Conservation (phyloP, 2,888 invertebrate species). For the Luperina nickerlii region DNA sequence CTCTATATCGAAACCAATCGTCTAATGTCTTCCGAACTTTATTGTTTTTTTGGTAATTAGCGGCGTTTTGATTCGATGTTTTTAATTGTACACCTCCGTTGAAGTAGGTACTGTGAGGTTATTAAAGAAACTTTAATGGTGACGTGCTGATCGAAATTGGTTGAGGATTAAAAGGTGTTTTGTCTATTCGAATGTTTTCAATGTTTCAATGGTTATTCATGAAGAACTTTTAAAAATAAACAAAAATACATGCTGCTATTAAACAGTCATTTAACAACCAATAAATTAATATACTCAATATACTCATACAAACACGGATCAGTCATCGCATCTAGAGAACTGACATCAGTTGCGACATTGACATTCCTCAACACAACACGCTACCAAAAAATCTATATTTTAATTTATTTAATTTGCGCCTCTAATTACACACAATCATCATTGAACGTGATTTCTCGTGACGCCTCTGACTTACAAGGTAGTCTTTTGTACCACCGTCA, state of each 20-base stretch:
- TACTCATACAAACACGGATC: slow-evolving; percentile 33
- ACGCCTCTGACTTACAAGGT: slow-evolving; percentile 87
- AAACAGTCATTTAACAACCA: slow-evolving; percentile 16
- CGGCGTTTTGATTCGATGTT: slow-evolving; percentile 71
- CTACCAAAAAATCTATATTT: slow-evolving; percentile 81
- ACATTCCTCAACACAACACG: slow-evolving; percentile 75
- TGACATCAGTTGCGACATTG: slow-evolving; percentile 78
- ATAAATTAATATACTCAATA: slow-evolving; percentile 27
- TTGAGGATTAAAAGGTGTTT: slow-evolving; percentile 47
- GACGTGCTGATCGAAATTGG: slow-evolving; percentile 55
- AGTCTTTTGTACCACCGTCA: slow-evolving; percentile 87
- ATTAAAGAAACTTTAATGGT: slow-evolving; percentile 67
- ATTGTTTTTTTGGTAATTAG: slow-evolving; percentile 79
- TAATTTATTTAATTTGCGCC: slow-evolving; percentile 87
- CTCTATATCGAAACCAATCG: slow-evolving; percentile 75
- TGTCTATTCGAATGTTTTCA: slow-evolving; percentile 26
- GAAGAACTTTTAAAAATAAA: neutral
- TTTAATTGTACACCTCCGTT: slow-evolving; percentile 69
- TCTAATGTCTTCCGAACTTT: slow-evolving; percentile 72
- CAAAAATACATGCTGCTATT: neutral
- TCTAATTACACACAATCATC: slow-evolving; percentile 87
- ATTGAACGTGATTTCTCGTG: slow-evolving; percentile 81
- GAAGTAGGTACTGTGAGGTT: slow-evolving; percentile 55
- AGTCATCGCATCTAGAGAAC: slow-evolving; percentile 32
- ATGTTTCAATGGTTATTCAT: slow-evolving; percentile 9